phyloP scores from a whole-genome alignment of 2,113 vertebrate species.

The Albula goreensis region DNA sequence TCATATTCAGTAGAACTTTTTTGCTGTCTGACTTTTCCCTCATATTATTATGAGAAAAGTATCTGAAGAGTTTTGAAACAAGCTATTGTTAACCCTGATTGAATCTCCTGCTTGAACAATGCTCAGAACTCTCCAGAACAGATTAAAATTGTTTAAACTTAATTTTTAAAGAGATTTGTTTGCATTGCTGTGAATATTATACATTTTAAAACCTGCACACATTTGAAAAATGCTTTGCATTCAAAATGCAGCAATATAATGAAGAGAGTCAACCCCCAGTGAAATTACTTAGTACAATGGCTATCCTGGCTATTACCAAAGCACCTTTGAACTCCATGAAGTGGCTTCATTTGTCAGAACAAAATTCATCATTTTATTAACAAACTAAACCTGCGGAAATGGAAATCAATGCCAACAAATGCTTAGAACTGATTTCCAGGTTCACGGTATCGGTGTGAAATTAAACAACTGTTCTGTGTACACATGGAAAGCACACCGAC shows the following conservation, averaged over 20 bases:
- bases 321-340: constrained; percentile 72
- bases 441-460: not conserved
- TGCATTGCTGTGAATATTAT: not conserved
- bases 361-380: constrained; percentile 62
- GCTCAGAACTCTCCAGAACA: constrained; percentile 11
- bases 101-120: constrained; percentile 13
- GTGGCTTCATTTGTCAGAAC: constrained; percentile 68
- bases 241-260: constrained; percentile 1
- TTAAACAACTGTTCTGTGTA: not conserved
- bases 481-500: not conserved
- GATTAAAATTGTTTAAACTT: constrained; percentile 17
- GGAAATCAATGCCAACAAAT: constrained; percentile 42
- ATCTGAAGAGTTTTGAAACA: constrained; percentile 64
- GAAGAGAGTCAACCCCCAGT: constrained; percentile 1
- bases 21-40: constrained; percentile 56
- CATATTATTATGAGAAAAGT: constrained; percentile 67
- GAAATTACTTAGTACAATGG: constrained; percentile 9
- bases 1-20: constrained; percentile 55
- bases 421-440: constrained; percentile 29
- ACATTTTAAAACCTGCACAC: constrained; percentile 49
- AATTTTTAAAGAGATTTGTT: constrained; percentile 14
- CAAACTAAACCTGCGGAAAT: constrained; percentile 51
- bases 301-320: constrained; percentile 44
- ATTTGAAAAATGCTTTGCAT: constrained; percentile 49
- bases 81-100: constrained; percentile 19